Base-by-base conservation (phyloP, 2,113 vertebrate genomes). In the Myiozetetes cayanensis region DNA sequence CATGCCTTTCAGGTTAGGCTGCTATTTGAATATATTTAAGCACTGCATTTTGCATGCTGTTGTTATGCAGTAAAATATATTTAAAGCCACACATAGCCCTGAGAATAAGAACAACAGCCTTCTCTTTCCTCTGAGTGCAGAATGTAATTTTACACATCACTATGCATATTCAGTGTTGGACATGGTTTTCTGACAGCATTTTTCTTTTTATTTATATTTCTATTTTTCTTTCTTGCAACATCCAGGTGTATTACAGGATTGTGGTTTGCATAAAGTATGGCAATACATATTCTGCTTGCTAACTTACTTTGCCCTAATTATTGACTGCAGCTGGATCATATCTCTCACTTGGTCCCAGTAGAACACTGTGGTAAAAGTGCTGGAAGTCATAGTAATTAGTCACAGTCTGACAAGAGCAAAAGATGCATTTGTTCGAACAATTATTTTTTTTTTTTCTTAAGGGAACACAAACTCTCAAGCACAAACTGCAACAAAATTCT, bases 341-440 rank as follows among this genome's bases (percentile, higher is more conserved):
- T 31, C 50, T 74, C 66, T 91, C 56, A 50, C 30, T n/a, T 30
- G 53, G 67, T 94, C 90, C 72, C 91, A 74, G 84, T 22, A 96
- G 87, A 89, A 85, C 24, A 85, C 13, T 52, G 37, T 62, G 63
- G 44, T 27, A 80, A 80, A 95, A 95, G 56, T 88, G 47, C 68
- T 81, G 63, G 39, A 90, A 96, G 81, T 90, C 81, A 82, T 4
- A 92, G 61, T 61, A 94, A 97, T 94, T 89, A 97, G 84, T 86
- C 75, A 85, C 35, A 75, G 80, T 39, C 46, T 37, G n/a, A 90
- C 43, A 95, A 79, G 17, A 77, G 63, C 11, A 77, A 61, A 91
- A 94, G 66, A 80, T 61, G n/a, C 27, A 88, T 85, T 95, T 84
- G 52, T 86, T 82, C 44, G 66, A 89, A 92, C 8, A 11, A 10